Conservation (phyloP, 2,888 invertebrate genomes). For the Portevinia maculata region DNA sequence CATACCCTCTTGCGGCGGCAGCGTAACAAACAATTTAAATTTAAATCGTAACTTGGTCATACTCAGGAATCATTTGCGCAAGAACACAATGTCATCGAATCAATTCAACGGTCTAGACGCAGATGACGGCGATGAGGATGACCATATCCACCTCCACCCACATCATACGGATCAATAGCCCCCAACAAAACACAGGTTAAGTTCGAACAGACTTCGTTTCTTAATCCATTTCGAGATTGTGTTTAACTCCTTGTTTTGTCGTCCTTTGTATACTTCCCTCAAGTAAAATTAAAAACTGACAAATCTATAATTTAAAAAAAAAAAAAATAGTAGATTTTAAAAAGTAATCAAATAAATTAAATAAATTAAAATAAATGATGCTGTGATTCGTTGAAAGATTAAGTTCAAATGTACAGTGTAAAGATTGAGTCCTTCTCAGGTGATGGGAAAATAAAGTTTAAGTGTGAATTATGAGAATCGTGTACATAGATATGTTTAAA, state of each 20-base stretch:
- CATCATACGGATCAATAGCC: conserved; percentile 79
- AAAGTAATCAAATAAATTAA: conserved; percentile 55
- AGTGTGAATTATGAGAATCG: conserved; percentile 54
- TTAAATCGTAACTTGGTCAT: conserved; percentile 82
- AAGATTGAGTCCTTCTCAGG: conserved; percentile 76
- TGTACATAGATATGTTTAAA: conserved; percentile 54
- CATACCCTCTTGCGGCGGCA: conserved; percentile 74
- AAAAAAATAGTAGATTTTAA: conserved; percentile 54
- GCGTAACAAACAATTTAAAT: conserved; percentile 79
- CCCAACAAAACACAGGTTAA: conserved; percentile 62
- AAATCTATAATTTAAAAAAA: conserved; percentile 46
- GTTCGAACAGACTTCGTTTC: conserved; percentile 50
- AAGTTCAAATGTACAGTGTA: conserved; percentile 81
- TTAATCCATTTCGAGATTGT: conserved; percentile 61
- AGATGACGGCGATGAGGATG: conserved; percentile 76
- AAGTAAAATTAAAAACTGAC: conserved; percentile 46
- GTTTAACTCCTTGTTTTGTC: conserved; percentile 66
- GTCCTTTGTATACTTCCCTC: conserved; percentile 66
- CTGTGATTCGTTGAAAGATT: conserved; percentile 79
- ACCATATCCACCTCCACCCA: conserved; percentile 67
- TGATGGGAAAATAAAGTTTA: conserved; percentile 65
- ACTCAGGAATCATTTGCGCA: conserved; percentile 82
- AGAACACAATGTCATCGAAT: conserved; percentile 78
- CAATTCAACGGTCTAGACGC: conserved; percentile 64
- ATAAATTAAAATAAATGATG: conserved; percentile 74